A percentile compares a stretch with the other conserved stretches of the same genome.
Evolutionary conservation across 2,888 invertebrate species (phyloP).

Genomic region (Alitta virens): DNA sequence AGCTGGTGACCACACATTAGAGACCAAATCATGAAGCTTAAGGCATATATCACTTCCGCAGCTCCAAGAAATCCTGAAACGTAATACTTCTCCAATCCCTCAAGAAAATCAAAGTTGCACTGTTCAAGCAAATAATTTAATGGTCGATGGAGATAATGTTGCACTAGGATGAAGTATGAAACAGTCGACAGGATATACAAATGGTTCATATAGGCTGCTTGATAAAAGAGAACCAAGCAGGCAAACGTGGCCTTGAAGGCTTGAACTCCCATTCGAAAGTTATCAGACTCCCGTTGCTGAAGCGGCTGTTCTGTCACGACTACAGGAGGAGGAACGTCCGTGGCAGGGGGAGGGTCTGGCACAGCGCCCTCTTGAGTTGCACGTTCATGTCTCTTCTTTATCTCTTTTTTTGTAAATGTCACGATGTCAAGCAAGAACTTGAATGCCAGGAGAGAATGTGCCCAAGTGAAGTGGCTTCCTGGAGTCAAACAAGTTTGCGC

Average conservation of each 20-base stretch:
- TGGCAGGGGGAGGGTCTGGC: background rate
- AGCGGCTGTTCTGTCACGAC: background rate
- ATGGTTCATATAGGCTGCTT: background rate
- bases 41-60: conserved; percentile 6
- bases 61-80: conserved; percentile 9
- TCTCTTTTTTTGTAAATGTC: background rate
- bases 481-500: conserved; percentile 10
- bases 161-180: conserved; percentile 4
- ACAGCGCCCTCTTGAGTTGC: background rate
- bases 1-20: conserved; percentile 12
- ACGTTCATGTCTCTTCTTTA: background rate
- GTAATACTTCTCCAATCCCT: conserved; percentile 23
- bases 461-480: conserved; percentile 1
- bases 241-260: background rate
- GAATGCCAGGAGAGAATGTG: conserved; percentile 14
- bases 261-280: background rate
- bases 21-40: conserved; percentile 18
- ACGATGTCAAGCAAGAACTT: conserved; percentile 5
- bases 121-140: conserved; percentile 3
- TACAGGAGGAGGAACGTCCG: background rate
- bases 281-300: background rate
- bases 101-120: conserved; percentile 13
- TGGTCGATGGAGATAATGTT: background rate
- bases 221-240: background rate
- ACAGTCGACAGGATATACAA: conserved; percentile 5